phyloP scores from a whole-genome alignment of 2,888 invertebrate genomes.

The Argyresthia albistria region DNA sequence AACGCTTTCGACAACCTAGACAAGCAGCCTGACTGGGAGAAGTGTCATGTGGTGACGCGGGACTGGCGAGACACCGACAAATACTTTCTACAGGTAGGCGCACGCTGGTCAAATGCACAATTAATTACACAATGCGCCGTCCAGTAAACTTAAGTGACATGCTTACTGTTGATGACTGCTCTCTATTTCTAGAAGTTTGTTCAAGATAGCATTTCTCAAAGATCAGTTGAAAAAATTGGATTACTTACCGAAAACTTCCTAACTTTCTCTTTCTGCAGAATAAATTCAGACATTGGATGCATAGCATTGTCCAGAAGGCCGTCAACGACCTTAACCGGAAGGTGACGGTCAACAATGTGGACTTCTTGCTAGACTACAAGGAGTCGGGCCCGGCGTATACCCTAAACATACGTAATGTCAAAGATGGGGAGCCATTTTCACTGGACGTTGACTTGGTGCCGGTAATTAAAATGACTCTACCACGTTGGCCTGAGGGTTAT shows the following conservation, averaged over 20 bases:
- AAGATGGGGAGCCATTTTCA: constrained; percentile 23
- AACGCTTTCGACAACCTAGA: constrained; percentile 44
- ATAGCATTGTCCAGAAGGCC: constrained; percentile 53
- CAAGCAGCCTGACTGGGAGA: constrained; percentile 28
- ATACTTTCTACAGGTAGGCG: constrained; percentile 36
- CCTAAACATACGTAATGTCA: constrained; percentile 38
- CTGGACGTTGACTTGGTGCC: constrained; percentile 71
- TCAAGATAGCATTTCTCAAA: no score
- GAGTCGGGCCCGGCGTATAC: constrained; percentile 73
- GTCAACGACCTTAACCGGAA: constrained; percentile 39
- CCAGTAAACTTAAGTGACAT: no score
- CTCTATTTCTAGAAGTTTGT: no score
- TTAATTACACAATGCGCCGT: no score
- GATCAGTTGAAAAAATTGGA: no score
- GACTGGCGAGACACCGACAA: constrained; percentile 56
- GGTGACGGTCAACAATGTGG: constrained; percentile 32
- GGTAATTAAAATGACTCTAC: constrained; percentile 53
- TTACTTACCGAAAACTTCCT: no score
- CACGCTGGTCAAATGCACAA: no score
- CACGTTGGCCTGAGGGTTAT: constrained; percentile 50
- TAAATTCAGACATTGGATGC: constrained; percentile 68
- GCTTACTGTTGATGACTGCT: no score
- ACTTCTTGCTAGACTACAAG: constrained; percentile 36
- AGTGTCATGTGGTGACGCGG: constrained; percentile 18
- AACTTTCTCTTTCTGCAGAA: constrained; percentile 26